Evolutionary conservation across 2,113 vertebrate species (phyloP).

Genomic region (Cyanoliseus patagonus): DNA sequence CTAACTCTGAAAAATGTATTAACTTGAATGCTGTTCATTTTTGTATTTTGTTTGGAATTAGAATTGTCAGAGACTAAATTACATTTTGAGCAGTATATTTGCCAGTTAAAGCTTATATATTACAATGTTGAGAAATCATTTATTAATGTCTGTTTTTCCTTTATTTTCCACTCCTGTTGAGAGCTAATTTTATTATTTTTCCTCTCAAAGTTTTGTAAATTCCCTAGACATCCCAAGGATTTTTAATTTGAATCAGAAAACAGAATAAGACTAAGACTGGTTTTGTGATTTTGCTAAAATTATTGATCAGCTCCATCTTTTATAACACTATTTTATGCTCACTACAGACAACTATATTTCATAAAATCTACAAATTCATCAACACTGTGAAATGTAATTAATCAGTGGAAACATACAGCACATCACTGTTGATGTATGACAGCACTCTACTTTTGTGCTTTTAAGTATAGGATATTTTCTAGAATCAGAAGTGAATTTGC

Average conservation of each 20-base stretch:
- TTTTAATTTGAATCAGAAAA: neutral
- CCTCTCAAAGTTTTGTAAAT: neutral
- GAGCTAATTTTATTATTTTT: neutral
- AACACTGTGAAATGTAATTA: neutral
- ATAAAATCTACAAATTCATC: slow-evolving; percentile 8
- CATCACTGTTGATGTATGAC: slow-evolving; percentile 28
- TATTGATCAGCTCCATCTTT: neutral
- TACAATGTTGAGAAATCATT: neutral
- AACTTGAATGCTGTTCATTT: neutral
- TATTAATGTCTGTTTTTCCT: neutral
- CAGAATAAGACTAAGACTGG: neutral
- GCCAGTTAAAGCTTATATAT: neutral
- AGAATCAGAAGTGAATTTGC: slow-evolving; percentile 70
- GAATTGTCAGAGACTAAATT: neutral
- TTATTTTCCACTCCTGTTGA: neutral
- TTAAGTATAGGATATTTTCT: slow-evolving; percentile 56
- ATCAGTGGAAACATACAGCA: slow-evolving; percentile 1
- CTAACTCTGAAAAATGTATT: neutral
- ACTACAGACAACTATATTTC: neutral
- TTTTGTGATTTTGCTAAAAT: neutral
- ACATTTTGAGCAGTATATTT: neutral
- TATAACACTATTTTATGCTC: neutral
- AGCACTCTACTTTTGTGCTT: slow-evolving; percentile 23
- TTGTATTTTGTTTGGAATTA: neutral
- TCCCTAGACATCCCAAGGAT: neutral